Percentiles rank a stretch among this genome's conserved stretches.
phyloP scores from a whole-genome alignment of 1,140 invertebrate genomes.

The Tyrophagus putrescentiae region DNA sequence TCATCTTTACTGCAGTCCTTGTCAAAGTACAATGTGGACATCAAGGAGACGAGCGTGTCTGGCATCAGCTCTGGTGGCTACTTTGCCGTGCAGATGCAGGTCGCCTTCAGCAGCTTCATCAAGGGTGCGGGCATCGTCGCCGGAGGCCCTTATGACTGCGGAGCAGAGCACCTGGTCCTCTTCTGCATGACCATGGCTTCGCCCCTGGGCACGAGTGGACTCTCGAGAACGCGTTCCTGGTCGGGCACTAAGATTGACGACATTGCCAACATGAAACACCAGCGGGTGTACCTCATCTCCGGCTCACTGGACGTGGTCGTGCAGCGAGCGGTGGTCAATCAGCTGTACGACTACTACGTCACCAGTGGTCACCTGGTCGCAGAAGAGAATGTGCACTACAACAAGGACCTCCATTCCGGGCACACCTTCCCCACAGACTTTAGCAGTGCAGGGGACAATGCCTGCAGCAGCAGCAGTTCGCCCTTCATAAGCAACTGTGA shows the following conservation, averaged over 20 bases:
- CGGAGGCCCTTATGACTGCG: constrained; percentile 17
- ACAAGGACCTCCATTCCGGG: background rate
- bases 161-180: constrained; percentile 11
- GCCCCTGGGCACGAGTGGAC: background rate
- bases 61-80: background rate
- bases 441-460: constrained; percentile 15
- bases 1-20: background rate
- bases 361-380: constrained; percentile 5
- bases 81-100: constrained; percentile 1
- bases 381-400: constrained; percentile 10
- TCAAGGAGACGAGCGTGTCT: background rate
- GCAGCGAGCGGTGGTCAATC: constrained; percentile 5
- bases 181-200: constrained; percentile 12
- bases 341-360: constrained; percentile 18
- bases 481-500: constrained; percentile 10
- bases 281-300: constrained; percentile 18
- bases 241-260: constrained; percentile 19
- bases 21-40: constrained; percentile 2
- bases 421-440: constrained; percentile 20
- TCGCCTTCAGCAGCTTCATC: background rate
- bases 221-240: background rate
- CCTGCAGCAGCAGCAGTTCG: background rate
- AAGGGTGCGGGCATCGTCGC: constrained; percentile 19
- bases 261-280: constrained; percentile 17
- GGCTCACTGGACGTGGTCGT: background rate